phyloP scores from a whole-genome alignment of 2,113 vertebrate species.

The Arothron firmamentum region DNA sequence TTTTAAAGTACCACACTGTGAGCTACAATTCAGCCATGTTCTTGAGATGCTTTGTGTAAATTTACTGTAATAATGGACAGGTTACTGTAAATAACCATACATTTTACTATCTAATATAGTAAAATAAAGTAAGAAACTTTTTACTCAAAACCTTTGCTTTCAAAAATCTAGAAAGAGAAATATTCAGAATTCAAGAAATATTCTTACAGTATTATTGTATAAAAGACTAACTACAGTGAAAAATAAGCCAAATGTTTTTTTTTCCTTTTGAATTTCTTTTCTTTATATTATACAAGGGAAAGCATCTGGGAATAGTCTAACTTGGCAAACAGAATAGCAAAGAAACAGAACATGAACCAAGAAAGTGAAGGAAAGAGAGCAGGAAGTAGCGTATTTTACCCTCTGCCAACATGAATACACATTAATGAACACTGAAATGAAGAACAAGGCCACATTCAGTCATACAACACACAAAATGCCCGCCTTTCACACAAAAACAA shows the following conservation, averaged over 20 bases:
- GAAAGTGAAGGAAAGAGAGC: conserved; percentile 68
- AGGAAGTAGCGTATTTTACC: conserved; percentile 81
- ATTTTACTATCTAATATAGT: conserved; percentile 99
- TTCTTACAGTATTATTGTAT: conserved; percentile 99
- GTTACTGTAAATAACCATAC: conserved; percentile 98
- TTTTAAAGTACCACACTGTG: conserved; percentile 84
- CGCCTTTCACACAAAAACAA: conserved; percentile 9
- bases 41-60: conserved; percentile 89
- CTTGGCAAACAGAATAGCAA: conserved; percentile 89
- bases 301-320: conserved; percentile 95
- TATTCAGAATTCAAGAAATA: conserved; percentile 99
- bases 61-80: conserved; percentile 93
- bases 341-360: conserved; percentile 60
- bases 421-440: conserved; percentile 91
- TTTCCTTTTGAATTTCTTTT: conserved; percentile 64
- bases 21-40: conserved; percentile 87
- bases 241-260: conserved; percentile 99
- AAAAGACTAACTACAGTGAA: conserved; percentile 99
- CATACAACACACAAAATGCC: conserved; percentile 65
- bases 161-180: conserved; percentile 99
- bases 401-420: conserved; percentile 82
- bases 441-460: conserved; percentile 89
- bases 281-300: conserved; percentile 90
- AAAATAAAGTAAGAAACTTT: conserved; percentile 99
- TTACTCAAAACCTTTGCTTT: conserved; percentile 99